phyloP scores from a whole-genome alignment of 2,888 invertebrate genomes.

The Latrodectus hesperus region DNA sequence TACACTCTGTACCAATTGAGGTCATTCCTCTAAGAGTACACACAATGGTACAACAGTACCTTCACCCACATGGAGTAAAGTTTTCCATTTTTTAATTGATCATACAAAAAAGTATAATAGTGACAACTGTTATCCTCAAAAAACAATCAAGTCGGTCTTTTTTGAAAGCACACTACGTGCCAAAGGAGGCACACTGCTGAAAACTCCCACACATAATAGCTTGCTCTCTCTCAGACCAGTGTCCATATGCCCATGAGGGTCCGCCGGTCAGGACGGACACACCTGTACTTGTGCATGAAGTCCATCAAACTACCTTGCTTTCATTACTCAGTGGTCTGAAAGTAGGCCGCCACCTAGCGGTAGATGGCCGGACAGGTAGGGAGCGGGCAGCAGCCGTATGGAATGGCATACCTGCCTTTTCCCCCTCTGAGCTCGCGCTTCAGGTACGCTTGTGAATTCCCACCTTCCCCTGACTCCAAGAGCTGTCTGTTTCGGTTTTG shows the following conservation, averaged over 20 bases:
- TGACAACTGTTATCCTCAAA: slow-evolving; percentile 25
- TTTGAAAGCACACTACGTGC: not conserved
- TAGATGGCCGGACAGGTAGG: slow-evolving; percentile 39
- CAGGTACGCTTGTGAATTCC: too few relatives aligned
- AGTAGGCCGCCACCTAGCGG: slow-evolving; percentile 68
- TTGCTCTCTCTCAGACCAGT: slow-evolving; percentile 14
- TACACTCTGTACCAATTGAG: slow-evolving; percentile 55
- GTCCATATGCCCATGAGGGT: slow-evolving; percentile 34
- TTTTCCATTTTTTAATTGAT: too few relatives aligned
- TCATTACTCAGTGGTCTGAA: slow-evolving; percentile 54
- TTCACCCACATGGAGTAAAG: not conserved
- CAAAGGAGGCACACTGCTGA: slow-evolving; percentile 20
- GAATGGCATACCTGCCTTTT: not conserved
- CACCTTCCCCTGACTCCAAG: too few relatives aligned
- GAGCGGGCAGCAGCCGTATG: slow-evolving; percentile 22
- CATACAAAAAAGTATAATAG: not conserved
- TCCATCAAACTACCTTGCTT: slow-evolving; percentile 66
- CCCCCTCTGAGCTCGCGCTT: not conserved
- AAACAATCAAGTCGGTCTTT: not conserved
- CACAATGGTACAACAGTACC: slow-evolving; percentile 39
- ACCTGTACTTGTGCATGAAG: slow-evolving; percentile 65
- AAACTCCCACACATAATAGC: slow-evolving; percentile 56
- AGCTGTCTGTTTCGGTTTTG: too few relatives aligned
- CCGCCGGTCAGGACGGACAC: slow-evolving; percentile 40
- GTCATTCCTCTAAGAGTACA: slow-evolving; percentile 49